Percentiles rank a stretch among this genome's conserved stretches.
Conservation (phyloP, 2,888 invertebrate species). For the Onchidella celtica region DNA sequence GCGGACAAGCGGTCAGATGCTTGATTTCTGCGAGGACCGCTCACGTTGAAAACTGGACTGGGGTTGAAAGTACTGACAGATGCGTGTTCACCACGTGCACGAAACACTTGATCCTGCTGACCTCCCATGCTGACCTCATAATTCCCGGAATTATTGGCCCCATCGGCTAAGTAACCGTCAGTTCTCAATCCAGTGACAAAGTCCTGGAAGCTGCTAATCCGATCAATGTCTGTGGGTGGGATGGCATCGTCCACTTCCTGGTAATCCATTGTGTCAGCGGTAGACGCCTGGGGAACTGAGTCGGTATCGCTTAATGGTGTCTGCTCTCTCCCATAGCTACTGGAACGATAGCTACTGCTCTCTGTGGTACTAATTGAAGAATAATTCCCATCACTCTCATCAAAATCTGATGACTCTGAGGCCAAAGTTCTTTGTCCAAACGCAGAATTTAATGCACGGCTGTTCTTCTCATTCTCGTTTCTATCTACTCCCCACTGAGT, state of each 20-base stretch:
- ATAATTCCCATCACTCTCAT: conserved; percentile 49
- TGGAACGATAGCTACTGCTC: conserved; percentile 23
- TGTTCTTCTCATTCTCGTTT: not conserved
- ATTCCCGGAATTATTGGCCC: not conserved
- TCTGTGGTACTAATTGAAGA: conserved; percentile 39
- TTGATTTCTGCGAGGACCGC: not conserved
- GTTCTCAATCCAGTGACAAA: conserved; percentile 25
- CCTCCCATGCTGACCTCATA: not conserved
- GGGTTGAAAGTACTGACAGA: not conserved
- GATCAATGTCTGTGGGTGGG: not conserved
- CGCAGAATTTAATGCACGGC: not conserved
- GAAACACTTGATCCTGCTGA: not conserved
- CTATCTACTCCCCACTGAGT: not conserved
- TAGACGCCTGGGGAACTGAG: not conserved
- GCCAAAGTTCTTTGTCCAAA: not conserved
- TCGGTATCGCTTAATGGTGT: conserved; percentile 37
- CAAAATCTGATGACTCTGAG: conserved; percentile 41
- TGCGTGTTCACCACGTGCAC: not conserved
- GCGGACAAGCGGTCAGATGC: not conserved
- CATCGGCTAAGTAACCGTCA: not conserved
- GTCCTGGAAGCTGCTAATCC: conserved; percentile 20
- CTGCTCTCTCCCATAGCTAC: conserved; percentile 17
- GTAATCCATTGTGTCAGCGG: not conserved
- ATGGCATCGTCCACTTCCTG: not conserved
- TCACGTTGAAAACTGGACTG: not conserved